phyloP scores from a whole-genome alignment of 2,113 vertebrate species.

The Phycodurus eques region DNA sequence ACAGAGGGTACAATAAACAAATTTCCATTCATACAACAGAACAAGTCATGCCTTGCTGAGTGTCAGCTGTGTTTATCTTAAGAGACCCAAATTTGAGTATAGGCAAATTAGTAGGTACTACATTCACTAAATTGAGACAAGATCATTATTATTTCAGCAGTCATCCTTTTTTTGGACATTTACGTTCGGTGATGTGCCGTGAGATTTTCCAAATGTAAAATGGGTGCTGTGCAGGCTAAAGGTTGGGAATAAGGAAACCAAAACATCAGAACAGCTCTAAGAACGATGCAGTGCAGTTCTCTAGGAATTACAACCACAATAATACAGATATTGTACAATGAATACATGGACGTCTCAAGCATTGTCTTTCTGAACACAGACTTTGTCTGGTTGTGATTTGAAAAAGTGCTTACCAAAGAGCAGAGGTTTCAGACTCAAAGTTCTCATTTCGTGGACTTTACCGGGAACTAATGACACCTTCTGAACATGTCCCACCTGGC shows the following conservation, averaged over 20 bases:
- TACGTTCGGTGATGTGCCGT: too few relatives aligned
- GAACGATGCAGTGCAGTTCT: background rate
- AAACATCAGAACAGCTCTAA: background rate
- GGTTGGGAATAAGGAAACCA: background rate
- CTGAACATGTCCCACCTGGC: conserved; percentile 90
- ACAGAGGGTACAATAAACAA: too few relatives aligned
- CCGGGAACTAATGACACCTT: conserved; percentile 82
- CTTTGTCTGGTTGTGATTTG: background rate
- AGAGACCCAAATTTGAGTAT: too few relatives aligned
- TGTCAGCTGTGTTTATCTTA: too few relatives aligned
- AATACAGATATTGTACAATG: background rate
- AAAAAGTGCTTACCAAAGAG: conserved; percentile 84
- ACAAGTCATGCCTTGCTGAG: too few relatives aligned
- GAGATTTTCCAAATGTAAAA: too few relatives aligned
- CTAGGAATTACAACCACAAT: background rate
- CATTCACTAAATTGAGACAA: too few relatives aligned
- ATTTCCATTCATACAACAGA: too few relatives aligned
- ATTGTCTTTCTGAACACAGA: background rate
- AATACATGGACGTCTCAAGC: background rate
- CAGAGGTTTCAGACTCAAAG: conserved; percentile 92
- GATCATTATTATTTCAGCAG: too few relatives aligned
- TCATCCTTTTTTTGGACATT: too few relatives aligned
- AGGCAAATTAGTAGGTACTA: too few relatives aligned
- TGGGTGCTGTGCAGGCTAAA: background rate
- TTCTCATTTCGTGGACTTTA: conserved; percentile 83